Evolutionary conservation across 2,888 invertebrate genomes (phyloP), one percentile per base, ranked within the genome.

Genomic region (Syrista parreyssii): DNA sequence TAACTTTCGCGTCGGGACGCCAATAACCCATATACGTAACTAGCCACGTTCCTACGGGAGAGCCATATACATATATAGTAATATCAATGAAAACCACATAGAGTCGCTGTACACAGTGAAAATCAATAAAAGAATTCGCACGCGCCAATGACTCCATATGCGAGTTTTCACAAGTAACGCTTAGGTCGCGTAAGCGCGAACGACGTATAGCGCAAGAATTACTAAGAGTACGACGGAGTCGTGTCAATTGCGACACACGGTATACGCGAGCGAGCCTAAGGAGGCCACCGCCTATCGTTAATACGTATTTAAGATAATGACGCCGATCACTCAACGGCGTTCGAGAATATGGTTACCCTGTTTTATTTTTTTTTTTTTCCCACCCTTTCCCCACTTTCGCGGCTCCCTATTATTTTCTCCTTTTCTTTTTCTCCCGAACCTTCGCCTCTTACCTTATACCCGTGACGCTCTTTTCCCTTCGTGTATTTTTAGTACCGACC

Each of bases 231-330:
- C 23, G 9, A 9, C 1, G 23, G 23, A 55, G 2, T 23, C 55
- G 9, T 71, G 33, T 30, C 31, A 31, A 11, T 71, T 23, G 71
- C 31, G 31, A 71, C 71, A 71, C 71, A n/a, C 31, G 71, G 12
- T 71, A 71, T 23, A 71, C 23, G 15, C 55, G 23, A 23, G 23
- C 9, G 23, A 15, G 1, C 55, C 31, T 32, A 11, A 33, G 11
- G 23, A 11, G 35, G 11, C 36, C 30, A 35, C 35, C 35, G 35
- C 35, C 35, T 32, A n/a, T 34, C 74, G 36, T 74, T 74, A 74
- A 74, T 74, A 34, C 74, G 74, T 74, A 15, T 74, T 74, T 74
- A 74, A 74, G 35, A 34, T 74, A 74, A 74, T n/a, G 35, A 74
- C 36, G 74, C 35, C 11, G 34, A 30, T 32, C 69, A 69, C 4